A percentile compares a stretch with the other conserved stretches of the same genome.
Conservation (phyloP, 2,797 vertebrate species). For the Sebastes hubbsi region DNA sequence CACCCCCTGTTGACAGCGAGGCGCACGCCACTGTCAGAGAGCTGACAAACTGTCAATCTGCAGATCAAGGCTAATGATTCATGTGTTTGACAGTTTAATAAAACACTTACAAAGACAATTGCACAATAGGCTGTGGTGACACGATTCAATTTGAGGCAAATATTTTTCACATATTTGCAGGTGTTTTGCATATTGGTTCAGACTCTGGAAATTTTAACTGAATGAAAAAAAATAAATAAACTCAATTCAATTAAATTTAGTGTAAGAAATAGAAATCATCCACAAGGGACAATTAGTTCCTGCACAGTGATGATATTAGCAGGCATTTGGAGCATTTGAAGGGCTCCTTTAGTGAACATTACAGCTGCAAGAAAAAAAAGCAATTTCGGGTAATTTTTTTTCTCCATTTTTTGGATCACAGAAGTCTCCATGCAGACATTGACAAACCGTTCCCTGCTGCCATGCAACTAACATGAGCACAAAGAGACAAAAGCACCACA, state of each 20-base stretch:
- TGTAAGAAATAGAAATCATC: neutral
- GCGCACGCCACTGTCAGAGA: conserved; percentile 60
- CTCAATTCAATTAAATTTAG: conserved; percentile 9
- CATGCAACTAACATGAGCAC: conserved; percentile 18
- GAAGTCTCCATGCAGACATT: conserved; percentile 2
- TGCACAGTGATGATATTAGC: neutral
- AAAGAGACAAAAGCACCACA: conserved; percentile 42
- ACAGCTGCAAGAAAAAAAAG: neutral
- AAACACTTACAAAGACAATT: conserved; percentile 60
- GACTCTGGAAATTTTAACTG: neutral
- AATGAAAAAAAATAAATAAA: neutral
- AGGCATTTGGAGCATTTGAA: conserved; percentile 6
- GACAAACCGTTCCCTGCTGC: conserved; percentile 34
- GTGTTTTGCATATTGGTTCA: conserved; percentile 16
- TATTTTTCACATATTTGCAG: conserved; percentile 25
- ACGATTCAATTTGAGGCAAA: conserved; percentile 33
- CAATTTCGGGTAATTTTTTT: neutral
- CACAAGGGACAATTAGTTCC: neutral
- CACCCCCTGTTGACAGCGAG: conserved; percentile 67
- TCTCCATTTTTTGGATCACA: neutral
- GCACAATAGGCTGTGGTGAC: conserved; percentile 37
- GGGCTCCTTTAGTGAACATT: neutral
- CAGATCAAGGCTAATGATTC: conserved; percentile 74
- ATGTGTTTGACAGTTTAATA: conserved; percentile 74
- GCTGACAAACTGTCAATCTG: conserved; percentile 79